Conservation (phyloP, 2,797 vertebrate genomes). For the Hydrocynus forskahlii region DNA sequence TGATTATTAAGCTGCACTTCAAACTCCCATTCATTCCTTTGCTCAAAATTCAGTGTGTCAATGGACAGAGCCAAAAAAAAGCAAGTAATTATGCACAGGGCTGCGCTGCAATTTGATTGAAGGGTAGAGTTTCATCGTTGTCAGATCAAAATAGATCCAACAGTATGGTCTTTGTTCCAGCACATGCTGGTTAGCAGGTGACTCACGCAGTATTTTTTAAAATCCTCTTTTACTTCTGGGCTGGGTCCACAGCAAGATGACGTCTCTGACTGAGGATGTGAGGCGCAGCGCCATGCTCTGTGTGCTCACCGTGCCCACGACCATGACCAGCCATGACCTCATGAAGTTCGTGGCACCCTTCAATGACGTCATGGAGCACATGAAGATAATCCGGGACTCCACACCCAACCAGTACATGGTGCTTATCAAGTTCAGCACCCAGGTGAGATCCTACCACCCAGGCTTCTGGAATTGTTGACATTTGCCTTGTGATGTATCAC, state of each 20-base stretch:
- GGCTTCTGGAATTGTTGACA: not conserved
- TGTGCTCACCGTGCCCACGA: conserved; percentile 93
- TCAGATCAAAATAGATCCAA: not conserved
- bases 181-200: not conserved
- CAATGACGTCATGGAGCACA: conserved; percentile 96
- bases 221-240: conserved; percentile 1
- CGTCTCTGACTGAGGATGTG: conserved; percentile 91
- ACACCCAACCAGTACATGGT: conserved; percentile 99
- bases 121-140: not conserved
- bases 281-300: conserved; percentile 96
- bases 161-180: conserved; percentile 7
- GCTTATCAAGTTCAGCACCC: conserved; percentile 90
- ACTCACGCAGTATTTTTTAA: not conserved
- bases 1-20: not conserved
- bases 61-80: not conserved
- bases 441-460: conserved; percentile 75
- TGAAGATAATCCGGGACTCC: conserved; percentile 98
- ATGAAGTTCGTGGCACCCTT: conserved; percentile 97
- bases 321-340: conserved; percentile 98
- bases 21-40: not conserved
- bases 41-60: not conserved
- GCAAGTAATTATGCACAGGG: not conserved
- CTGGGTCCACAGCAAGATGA: conserved; percentile 88
- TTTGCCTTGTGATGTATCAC: not conserved
- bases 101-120: not conserved